Conservation (phyloP, 37 sponge, comb jelly and placozoan species). For the Haliclona indistincta region DNA sequence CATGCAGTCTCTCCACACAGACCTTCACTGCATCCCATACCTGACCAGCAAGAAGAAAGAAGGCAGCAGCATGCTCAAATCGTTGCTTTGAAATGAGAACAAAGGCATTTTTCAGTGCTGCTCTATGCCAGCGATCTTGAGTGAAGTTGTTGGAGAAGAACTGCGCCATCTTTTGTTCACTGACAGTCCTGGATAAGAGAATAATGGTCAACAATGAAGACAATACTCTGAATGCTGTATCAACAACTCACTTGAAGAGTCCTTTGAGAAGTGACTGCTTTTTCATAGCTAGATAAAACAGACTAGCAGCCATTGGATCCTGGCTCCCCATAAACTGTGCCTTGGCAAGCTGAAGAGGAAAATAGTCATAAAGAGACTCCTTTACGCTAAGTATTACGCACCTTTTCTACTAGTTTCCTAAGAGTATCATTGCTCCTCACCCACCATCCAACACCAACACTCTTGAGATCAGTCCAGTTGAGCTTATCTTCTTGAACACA, state of each 20-base stretch:
- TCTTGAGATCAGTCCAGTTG: conserved; percentile 79
- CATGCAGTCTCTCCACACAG: conserved; percentile 70
- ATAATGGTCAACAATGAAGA: neutral
- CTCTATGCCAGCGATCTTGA: conserved; percentile 88
- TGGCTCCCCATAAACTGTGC: conserved; percentile 74
- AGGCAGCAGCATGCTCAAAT: conserved; percentile 95
- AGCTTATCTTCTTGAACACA: conserved; percentile 69
- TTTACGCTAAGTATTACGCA: conserved; percentile 12
- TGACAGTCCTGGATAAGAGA: conserved; percentile 61
- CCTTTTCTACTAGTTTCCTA: conserved; percentile 80
- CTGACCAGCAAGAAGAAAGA: conserved; percentile 88
- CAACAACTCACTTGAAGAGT: conserved; percentile 74
- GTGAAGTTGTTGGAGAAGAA: conserved; percentile 90
- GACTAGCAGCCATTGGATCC: conserved; percentile 90
- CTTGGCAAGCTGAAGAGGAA: conserved; percentile 78
- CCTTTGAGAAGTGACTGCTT: conserved; percentile 84
- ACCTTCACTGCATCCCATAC: conserved; percentile 97
- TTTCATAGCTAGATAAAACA: conserved; percentile 97
- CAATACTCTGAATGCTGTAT: neutral
- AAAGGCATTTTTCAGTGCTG: conserved; percentile 97
- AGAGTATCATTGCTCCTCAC: conserved; percentile 81
- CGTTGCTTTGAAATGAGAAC: conserved; percentile 91
- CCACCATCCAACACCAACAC: conserved; percentile 96
- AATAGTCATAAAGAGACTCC: neutral
- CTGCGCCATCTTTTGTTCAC: conserved; percentile 75